Conservation (phyloP, 2,113 vertebrate species). For the Mungos mungo region DNA sequence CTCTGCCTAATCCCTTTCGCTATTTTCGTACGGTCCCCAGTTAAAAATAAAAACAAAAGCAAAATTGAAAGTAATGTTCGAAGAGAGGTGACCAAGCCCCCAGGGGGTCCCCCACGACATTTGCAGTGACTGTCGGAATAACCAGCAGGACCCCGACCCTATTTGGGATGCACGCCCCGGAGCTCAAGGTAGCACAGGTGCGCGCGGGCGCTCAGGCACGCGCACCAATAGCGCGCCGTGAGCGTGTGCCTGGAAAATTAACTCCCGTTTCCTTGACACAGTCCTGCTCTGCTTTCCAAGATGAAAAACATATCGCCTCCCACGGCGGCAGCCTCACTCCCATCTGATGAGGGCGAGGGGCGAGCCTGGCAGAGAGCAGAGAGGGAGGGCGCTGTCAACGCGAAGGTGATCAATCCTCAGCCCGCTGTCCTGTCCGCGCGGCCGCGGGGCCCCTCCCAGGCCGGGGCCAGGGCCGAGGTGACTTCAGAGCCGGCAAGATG, state of each 20-base stretch:
- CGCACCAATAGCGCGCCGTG: neutral
- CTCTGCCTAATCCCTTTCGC: neutral
- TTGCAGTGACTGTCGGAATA: neutral
- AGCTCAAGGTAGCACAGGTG: neutral
- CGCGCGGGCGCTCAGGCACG: too few relatives aligned
- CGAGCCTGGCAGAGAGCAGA: neutral
- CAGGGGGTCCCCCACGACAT: neutral
- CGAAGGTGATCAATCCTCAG: accelerated
- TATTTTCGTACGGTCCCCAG: neutral
- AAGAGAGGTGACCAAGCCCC: neutral
- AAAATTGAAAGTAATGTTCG: neutral
- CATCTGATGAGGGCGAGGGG: neutral
- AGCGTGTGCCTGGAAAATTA: conserved; percentile 49
- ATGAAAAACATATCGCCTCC: neutral
- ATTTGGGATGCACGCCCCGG: neutral
- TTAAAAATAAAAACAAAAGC: neutral
- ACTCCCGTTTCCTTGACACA: conserved; percentile 67
- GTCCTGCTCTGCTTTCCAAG: conserved; percentile 53
- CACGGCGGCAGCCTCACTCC: neutral
- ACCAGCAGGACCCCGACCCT: neutral
- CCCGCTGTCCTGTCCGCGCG: accelerated
- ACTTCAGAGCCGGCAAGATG: conserved; percentile 71
- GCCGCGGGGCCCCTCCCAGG: neutral
- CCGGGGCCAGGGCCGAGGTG: neutral
- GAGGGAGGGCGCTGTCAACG: accelerated